phyloP scores from a whole-genome alignment of 2,888 invertebrate species.

The Perizoma affinitatum region DNA sequence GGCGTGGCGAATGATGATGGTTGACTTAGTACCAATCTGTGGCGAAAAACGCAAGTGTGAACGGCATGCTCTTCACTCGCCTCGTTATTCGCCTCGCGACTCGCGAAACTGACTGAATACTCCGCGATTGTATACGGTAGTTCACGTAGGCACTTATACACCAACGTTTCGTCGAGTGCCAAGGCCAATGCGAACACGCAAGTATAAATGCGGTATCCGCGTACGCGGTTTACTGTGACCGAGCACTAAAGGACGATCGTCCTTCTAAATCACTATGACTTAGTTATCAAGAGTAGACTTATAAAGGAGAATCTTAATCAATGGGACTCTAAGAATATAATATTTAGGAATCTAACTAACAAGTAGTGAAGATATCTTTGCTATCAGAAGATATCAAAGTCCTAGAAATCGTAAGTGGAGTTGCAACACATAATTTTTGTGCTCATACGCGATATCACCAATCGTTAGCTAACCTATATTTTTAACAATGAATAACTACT shows the following conservation, averaged over 20 bases:
- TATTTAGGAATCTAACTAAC: constrained; percentile 51
- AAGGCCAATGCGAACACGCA: no score
- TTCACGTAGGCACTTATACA: no score
- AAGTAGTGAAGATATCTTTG: constrained; percentile 39
- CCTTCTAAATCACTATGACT: constrained; percentile 73
- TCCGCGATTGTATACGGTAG: no score
- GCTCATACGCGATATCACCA: constrained; percentile 27
- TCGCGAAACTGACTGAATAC: no score
- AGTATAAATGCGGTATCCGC: no score
- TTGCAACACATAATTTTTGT: constrained; percentile 32
- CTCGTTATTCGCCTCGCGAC: no score
- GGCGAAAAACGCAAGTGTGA: no score
- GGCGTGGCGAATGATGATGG: no score
- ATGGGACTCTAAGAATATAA: constrained; percentile 53
- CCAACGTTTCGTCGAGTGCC: no score
- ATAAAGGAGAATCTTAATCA: constrained; percentile 63
- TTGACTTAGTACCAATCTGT: no score
- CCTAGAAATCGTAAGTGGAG: constrained; percentile 24
- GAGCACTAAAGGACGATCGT: constrained; percentile 49
- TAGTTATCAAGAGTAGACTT: constrained; percentile 73
- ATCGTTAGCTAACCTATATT: constrained; percentile 25
- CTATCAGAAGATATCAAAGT: constrained; percentile 35
- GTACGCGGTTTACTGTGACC: neutral
- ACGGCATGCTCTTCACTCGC: no score
- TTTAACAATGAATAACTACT: constrained; percentile 17